Conservation (phyloP, 2,888 invertebrate species). For the Byasa hedistus region DNA sequence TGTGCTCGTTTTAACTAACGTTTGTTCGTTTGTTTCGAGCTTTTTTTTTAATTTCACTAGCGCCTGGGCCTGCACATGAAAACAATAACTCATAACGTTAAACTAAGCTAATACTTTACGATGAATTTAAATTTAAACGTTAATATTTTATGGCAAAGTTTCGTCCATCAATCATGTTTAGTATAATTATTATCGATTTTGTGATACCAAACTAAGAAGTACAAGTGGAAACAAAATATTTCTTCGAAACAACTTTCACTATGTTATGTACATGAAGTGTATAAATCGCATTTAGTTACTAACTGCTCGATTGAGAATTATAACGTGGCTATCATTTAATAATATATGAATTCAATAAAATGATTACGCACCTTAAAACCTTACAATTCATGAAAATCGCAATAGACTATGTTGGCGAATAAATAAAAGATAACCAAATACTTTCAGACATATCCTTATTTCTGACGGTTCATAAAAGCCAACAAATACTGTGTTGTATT, state of each 20-base stretch:
- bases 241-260: too few species aligned
- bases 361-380: neutral
- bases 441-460: conserved; percentile 15
- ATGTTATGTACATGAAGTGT: too few species aligned
- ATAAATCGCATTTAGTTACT: too few species aligned
- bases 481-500: conserved; percentile 23
- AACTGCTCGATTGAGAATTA: too few species aligned
- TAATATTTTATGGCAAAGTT: too few species aligned
- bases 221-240: too few species aligned
- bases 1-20: conserved; percentile 50
- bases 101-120: neutral
- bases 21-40: conserved; percentile 33
- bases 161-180: too few species aligned
- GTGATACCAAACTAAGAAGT: too few species aligned
- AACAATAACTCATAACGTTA: conserved; percentile 7
- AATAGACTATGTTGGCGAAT: neutral
- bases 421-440: conserved; percentile 10
- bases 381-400: neutral
- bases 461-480: conserved; percentile 18
- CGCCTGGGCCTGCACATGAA: conserved; percentile 19
- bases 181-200: too few species aligned
- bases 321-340: too few species aligned
- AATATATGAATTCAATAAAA: neutral
- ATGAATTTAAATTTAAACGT: neutral
- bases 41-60: conserved; percentile 22